These are phyloP conservation scores for Alloplasta piceator DNA, from an alignment of 2,888 invertebrate species.

Conservation along the genomic window DNA sequence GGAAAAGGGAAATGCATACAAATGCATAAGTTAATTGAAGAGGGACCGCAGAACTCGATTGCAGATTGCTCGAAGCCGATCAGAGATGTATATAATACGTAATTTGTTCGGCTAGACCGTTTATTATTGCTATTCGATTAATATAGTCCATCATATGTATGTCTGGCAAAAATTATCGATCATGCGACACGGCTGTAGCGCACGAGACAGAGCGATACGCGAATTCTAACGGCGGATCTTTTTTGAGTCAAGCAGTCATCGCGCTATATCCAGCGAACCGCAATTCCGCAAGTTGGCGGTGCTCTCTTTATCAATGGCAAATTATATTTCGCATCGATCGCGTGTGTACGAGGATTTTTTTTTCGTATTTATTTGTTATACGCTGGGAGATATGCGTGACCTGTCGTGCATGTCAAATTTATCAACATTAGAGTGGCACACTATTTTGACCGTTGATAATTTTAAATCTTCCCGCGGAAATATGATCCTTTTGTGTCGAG, in stretches of 20 bases:
- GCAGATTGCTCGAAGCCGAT: too few species aligned
- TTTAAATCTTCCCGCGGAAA: neutral
- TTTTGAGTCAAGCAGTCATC: slow-evolving; percentile 43
- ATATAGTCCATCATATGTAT: slow-evolving; percentile 47
- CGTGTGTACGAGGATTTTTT: neutral
- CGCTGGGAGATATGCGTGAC: too few species aligned
- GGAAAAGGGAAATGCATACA: too few species aligned
- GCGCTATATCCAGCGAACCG: slow-evolving; percentile 71
- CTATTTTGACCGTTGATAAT: neutral
- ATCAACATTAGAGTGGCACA: slow-evolving; percentile 19
- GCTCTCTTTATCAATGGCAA: slow-evolving; percentile 63
- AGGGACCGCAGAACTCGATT: too few species aligned
- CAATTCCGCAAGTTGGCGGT: slow-evolving; percentile 64
- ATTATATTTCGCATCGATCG: slow-evolving; percentile 62
- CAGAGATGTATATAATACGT: too few species aligned
- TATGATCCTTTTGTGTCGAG: neutral
- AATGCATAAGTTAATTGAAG: too few species aligned
- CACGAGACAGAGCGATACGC: too few species aligned
- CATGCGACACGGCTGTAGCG: too few species aligned
- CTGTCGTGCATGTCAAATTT: too few species aligned
- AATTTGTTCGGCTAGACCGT: slow-evolving; percentile 26
- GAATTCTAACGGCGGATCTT: slow-evolving; percentile 73
- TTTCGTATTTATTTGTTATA: neutral
- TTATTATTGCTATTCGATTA: slow-evolving; percentile 45
- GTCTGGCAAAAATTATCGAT: too few species aligned